Evolutionary conservation across 2,888 invertebrate genomes (phyloP).

Genomic region (Cataglyphis cursor): DNA sequence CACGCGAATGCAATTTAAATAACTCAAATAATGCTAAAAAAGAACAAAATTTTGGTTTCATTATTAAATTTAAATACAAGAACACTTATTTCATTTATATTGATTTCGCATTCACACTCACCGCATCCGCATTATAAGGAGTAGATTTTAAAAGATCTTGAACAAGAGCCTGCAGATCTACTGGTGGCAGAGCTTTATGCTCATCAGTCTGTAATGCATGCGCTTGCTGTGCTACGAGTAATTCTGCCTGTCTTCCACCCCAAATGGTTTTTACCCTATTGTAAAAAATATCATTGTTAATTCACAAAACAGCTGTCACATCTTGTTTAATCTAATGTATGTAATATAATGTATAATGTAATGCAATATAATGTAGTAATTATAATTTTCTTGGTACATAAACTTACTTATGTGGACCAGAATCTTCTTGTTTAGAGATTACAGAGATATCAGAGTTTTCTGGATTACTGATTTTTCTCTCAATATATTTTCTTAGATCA

Average conservation of each 20-base stretch:
- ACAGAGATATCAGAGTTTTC: slow-evolving; percentile 64
- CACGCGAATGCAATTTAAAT: slow-evolving; percentile 95
- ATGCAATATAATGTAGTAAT: neutral
- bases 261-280: slow-evolving; percentile 89
- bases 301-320: slow-evolving; percentile 4
- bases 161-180: slow-evolving; percentile 92
- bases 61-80: slow-evolving; percentile 11
- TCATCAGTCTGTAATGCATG: slow-evolving; percentile 94
- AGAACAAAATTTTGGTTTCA: slow-evolving; percentile 25
- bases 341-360: neutral
- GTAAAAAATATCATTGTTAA: slow-evolving; percentile 47
- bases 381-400: neutral
- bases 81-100: neutral
- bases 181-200: slow-evolving; percentile 92
- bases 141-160: slow-evolving; percentile 92
- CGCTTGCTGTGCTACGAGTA: slow-evolving; percentile 95
- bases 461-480: slow-evolving; percentile 51
- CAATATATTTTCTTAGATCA: slow-evolving; percentile 83
- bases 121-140: slow-evolving; percentile 94
- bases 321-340: neutral
- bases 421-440: slow-evolving; percentile 65
- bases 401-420: slow-evolving; percentile 69
- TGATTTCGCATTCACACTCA: slow-evolving; percentile 86
- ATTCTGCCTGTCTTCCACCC: slow-evolving; percentile 96
- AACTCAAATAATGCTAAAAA: slow-evolving; percentile 94